Evolutionary conservation across 2,888 invertebrate genomes (phyloP), one percentile per base, ranked within the genome.

Genomic region (Cephonodes hylas): DNA sequence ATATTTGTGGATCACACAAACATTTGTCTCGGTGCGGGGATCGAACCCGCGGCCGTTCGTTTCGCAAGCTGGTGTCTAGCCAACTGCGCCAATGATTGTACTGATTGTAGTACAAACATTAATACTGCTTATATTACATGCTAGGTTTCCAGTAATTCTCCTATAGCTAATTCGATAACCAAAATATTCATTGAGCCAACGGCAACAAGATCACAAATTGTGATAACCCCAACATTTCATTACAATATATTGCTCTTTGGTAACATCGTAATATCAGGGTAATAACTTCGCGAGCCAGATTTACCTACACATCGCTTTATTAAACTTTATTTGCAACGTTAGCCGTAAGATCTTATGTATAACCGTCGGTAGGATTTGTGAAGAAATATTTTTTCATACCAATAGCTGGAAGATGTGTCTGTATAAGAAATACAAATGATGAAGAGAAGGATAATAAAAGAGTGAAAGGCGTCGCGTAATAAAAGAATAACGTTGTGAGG

Each of bases 401-500:
- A 46, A 45, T n/a, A 46, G 13, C 2, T 23, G 23, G 23, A 8
- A 31, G 53, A 53, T 53, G 27, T 53, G 15, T 18, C 18, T 53
- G 3, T 6, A 25, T 58, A 25, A 46, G 34, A 61, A 61, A 34
- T 34, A 56, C 57, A 44, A 31, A 48, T 23, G 42, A 62, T 53
- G 42, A 59, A 10, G 8, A 60, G 60, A 13, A 23, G 23, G 15
- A 23, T 53, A 38, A 10, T 45, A 59, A 45, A 27, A 59, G 20
- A 45, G 53, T 34, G 53, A 53, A 53, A 48, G 34, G 20, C 23
- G 22, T 27, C 42, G n/a, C 22, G 42, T 42, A 42, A 60, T 60
- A 60, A 60, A 53, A 73, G 74, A 77, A 74, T 76, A 80, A 77
- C 73, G 76, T 71, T 63, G 73, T 68, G 71, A 63, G 62, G 68